Evolutionary conservation across 2,797 vertebrate genomes (phyloP).

Genomic region (Octomys mimax): DNA sequence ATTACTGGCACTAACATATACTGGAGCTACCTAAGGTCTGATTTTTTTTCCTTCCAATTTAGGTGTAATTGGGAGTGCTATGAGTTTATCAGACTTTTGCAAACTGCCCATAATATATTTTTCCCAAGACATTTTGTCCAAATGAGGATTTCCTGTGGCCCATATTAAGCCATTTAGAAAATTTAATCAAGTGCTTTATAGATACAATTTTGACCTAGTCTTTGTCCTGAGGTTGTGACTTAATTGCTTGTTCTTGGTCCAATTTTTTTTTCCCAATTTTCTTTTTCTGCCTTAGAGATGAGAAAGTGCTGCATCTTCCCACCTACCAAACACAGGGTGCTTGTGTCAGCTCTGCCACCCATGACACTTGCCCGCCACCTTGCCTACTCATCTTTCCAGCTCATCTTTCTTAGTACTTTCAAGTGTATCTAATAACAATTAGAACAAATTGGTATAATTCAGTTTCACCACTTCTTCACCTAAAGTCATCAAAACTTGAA

Average conservation of each 20-base stretch:
- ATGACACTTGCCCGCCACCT: not conserved
- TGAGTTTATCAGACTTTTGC: not conserved
- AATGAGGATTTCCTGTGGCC: not conserved
- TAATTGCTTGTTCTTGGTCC: not conserved
- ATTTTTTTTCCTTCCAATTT: not conserved
- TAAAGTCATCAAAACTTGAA: not conserved
- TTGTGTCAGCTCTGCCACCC: not conserved
- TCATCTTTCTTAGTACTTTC: not conserved
- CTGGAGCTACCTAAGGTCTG: fast-evolving
- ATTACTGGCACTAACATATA: not conserved
- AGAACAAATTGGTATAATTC: not conserved
- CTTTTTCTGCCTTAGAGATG: not conserved
- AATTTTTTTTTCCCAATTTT: not conserved
- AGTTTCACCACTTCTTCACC: not conserved
- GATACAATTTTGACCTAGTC: not conserved
- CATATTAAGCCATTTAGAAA: not conserved
- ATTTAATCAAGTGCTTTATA: not conserved
- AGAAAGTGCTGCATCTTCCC: not conserved
- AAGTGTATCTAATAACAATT: not conserved
- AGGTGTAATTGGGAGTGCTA: not conserved
- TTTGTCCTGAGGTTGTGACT: conserved; percentile 38
- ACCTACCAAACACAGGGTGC: not conserved
- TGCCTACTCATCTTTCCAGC: not conserved
- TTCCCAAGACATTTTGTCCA: not conserved
- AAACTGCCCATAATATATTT: not conserved